phyloP scores from a whole-genome alignment of 2,797 vertebrate species.

The Apogon hyalosoma region DNA sequence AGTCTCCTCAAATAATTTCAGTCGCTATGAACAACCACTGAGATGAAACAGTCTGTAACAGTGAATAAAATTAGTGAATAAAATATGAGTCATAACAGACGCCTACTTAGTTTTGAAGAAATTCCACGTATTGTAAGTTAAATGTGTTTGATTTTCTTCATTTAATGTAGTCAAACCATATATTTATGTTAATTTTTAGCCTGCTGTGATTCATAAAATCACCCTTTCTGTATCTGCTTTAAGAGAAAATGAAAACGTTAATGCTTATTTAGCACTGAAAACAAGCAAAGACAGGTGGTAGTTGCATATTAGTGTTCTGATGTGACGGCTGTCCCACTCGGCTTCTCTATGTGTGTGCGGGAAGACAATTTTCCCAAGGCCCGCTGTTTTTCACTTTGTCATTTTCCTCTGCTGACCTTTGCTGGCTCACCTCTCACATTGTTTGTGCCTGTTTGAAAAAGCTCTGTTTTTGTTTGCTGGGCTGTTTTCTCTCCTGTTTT shows the following conservation, averaged over 20 bases:
- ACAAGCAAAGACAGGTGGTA: slow-evolving; percentile 4
- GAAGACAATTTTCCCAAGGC: slow-evolving; percentile 10
- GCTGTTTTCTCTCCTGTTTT: slow-evolving; percentile 6
- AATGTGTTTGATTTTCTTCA: too few species aligned
- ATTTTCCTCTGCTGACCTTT: slow-evolving; percentile 55
- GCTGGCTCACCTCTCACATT: slow-evolving; percentile 33
- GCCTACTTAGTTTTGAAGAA: too few species aligned
- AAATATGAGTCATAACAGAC: too few species aligned
- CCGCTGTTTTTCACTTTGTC: slow-evolving; percentile 16
- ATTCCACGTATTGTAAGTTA: too few species aligned
- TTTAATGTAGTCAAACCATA: too few species aligned
- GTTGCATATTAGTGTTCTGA: neutral
- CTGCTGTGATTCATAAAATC: slow-evolving; percentile 11
- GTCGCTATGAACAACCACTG: too few species aligned
- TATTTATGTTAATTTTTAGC: neutral
- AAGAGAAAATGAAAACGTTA: slow-evolving; percentile 25
- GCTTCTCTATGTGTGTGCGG: neutral
- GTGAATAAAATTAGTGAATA: too few species aligned
- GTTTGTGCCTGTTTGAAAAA: slow-evolving; percentile 45
- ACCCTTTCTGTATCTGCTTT: slow-evolving; percentile 17
- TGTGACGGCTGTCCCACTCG: neutral
- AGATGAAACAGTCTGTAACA: too few species aligned
- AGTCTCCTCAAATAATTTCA: too few species aligned
- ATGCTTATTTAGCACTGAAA: slow-evolving; percentile 29
- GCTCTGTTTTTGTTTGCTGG: slow-evolving; percentile 35